Evolutionary conservation across 2,888 invertebrate species (phyloP).

Genomic region (Oscheius sp.): DNA sequence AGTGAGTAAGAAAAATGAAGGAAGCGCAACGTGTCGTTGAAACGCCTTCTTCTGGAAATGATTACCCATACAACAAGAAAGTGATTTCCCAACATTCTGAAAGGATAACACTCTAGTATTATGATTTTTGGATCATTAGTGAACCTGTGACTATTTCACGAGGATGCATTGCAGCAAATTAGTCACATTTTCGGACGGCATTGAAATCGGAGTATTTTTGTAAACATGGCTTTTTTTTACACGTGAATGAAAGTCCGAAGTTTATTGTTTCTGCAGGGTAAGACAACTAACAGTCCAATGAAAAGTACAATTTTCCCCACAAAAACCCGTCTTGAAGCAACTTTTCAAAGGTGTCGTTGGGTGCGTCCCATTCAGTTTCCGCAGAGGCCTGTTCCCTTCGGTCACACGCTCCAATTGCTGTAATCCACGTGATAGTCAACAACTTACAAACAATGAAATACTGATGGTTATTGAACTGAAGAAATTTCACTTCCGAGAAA

Average conservation of each 20-base stretch:
- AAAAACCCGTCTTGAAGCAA: neutral
- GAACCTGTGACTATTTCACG: slow-evolving; percentile 17
- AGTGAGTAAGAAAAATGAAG: slow-evolving; percentile 7
- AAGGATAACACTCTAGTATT: neutral
- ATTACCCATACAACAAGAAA: neutral
- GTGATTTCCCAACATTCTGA: neutral
- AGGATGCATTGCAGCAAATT: slow-evolving; percentile 1
- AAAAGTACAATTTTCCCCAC: neutral
- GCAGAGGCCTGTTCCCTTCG: slow-evolving; percentile 4
- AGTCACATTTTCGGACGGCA: slow-evolving; percentile 10
- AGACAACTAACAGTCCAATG: neutral
- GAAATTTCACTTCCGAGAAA: too few relatives aligned
- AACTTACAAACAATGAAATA: slow-evolving; percentile 18
- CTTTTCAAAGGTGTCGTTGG: slow-evolving; percentile 1
- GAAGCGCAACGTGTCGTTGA: neutral
- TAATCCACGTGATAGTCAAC: slow-evolving; percentile 17
- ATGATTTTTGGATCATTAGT: neutral
- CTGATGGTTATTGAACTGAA: too few relatives aligned
- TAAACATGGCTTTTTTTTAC: slow-evolving; percentile 4
- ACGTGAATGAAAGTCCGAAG: neutral
- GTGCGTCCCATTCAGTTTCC: slow-evolving; percentile 10
- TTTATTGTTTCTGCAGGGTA: neutral
- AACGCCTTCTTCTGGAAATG: too few relatives aligned
- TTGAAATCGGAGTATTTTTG: slow-evolving; percentile 16
- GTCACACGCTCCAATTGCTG: slow-evolving; percentile 7